These are phyloP conservation scores for Picathartes gymnocephalus DNA, from an alignment of 2,113 vertebrate species.

Conservation along the genomic window DNA sequence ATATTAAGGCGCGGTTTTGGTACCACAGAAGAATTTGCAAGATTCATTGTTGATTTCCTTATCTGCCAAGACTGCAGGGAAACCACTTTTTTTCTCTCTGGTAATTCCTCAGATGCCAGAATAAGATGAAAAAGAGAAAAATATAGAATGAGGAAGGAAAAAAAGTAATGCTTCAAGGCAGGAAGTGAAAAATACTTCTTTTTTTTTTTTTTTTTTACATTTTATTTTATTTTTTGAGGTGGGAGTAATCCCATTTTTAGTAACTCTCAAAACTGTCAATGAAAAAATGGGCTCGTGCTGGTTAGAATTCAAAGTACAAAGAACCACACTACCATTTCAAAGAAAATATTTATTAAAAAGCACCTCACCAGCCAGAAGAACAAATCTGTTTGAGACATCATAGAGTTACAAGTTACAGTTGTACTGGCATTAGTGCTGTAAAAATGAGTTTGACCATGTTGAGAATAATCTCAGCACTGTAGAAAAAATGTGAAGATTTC, in stretches of 20 bases:
- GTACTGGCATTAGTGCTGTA: not conserved
- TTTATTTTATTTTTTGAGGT: not conserved
- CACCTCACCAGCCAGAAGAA: not conserved
- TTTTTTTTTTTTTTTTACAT: not conserved
- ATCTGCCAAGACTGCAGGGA: not conserved
- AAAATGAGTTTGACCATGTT: not conserved
- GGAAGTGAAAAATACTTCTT: not conserved
- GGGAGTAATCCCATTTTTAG: not conserved
- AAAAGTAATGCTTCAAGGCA: not conserved
- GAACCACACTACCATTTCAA: not conserved
- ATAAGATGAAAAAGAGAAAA: not conserved
- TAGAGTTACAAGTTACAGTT: not conserved
- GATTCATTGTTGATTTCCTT: not conserved
- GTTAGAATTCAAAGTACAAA: not conserved
- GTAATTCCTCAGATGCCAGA: not conserved
- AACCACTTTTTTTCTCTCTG: not conserved
- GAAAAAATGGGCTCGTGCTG: not conserved
- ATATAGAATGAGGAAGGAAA: not conserved
- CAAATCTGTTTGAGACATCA: not conserved
- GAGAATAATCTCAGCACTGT: not conserved
- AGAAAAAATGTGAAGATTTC: not conserved
- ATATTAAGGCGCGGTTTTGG: fast-evolving
- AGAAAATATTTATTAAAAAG: not conserved
- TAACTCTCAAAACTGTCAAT: not conserved
- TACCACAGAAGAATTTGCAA: not conserved